These are phyloP conservation scores for Caenorhabditis japonica DNA, from an alignment of 2,888 invertebrate species.

Conservation along the genomic window DNA sequence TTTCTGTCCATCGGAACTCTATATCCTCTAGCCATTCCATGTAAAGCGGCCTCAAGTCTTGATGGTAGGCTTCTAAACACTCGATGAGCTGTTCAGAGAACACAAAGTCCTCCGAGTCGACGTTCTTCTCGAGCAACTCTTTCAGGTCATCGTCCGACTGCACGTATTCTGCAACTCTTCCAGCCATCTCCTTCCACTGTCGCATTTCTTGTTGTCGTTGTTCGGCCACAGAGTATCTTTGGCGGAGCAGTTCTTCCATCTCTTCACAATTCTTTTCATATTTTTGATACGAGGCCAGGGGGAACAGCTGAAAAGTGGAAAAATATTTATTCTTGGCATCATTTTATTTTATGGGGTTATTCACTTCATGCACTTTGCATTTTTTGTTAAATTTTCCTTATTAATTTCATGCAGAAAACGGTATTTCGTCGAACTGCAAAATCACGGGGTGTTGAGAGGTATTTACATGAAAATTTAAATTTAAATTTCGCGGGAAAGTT, in stretches of 20 bases:
- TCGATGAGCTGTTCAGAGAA: constrained; percentile 30
- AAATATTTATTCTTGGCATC: no score
- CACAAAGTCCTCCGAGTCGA: constrained; percentile 25
- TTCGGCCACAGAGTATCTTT: constrained; percentile 21
- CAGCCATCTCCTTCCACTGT: constrained; percentile 27
- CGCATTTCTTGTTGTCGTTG: constrained; percentile 29
- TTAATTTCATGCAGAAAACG: no score
- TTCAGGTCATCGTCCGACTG: constrained; percentile 9
- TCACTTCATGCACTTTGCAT: no score
- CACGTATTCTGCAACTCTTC: constrained; percentile 16
- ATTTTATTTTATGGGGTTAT: no score
- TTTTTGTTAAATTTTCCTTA: no score
- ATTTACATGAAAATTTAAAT: no score
- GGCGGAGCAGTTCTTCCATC: constrained; percentile 33
- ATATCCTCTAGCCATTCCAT: constrained; percentile 42
- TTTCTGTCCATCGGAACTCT: constrained; percentile 45
- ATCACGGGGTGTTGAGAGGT: no score
- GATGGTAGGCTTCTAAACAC: constrained; percentile 11
- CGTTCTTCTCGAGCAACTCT: constrained; percentile 22
- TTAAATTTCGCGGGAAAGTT: no score
- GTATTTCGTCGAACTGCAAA: no score
- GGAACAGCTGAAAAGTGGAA: constrained; percentile 43
- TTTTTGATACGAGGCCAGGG: constrained; percentile 11
- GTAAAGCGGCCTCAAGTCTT: constrained; percentile 35
- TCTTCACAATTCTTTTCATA: constrained; percentile 17